A percentile compares a stretch with the other conserved stretches of the same genome.
phyloP scores from a whole-genome alignment of 1,140 invertebrate species.

The Diploscapter pachys region DNA sequence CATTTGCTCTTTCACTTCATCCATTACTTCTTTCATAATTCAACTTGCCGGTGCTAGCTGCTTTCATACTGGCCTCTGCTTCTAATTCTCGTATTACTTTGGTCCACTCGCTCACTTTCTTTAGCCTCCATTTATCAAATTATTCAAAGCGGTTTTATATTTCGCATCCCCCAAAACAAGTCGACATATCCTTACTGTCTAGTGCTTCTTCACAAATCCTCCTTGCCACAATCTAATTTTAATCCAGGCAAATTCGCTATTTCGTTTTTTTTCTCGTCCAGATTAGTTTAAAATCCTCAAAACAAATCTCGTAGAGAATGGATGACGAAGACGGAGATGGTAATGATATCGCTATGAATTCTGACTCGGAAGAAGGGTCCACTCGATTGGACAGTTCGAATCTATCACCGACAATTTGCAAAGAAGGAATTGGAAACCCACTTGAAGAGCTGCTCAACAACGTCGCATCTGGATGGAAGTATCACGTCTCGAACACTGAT shows the following conservation, averaged over 20 bases:
- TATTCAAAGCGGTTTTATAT: not conserved
- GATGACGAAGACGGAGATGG: slow-evolving; percentile 18
- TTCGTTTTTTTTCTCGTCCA: not conserved
- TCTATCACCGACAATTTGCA: slow-evolving; percentile 46
- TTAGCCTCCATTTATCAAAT: not conserved
- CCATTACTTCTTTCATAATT: too few relatives aligned
- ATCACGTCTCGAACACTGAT: slow-evolving; percentile 57
- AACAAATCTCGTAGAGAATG: not conserved
- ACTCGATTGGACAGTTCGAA: slow-evolving; percentile 16
- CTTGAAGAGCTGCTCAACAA: slow-evolving; percentile 52
- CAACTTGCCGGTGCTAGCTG: too few relatives aligned
- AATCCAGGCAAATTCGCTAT: not conserved
- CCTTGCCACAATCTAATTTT: not conserved
- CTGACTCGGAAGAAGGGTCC: slow-evolving; percentile 33
- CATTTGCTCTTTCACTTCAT: too few relatives aligned
- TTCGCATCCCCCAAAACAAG: too few relatives aligned
- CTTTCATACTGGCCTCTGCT: too few relatives aligned
- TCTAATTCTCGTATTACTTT: not conserved
- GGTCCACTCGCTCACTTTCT: not conserved
- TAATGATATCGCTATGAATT: not conserved
- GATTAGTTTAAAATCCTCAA: not conserved
- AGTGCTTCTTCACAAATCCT: not conserved
- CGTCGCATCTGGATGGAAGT: slow-evolving; percentile 53
- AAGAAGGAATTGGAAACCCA: slow-evolving; percentile 44
- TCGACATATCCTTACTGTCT: not conserved